Conservation (phyloP, 1,140 invertebrate genomes). For the Brachionus rotundiformis region DNA sequence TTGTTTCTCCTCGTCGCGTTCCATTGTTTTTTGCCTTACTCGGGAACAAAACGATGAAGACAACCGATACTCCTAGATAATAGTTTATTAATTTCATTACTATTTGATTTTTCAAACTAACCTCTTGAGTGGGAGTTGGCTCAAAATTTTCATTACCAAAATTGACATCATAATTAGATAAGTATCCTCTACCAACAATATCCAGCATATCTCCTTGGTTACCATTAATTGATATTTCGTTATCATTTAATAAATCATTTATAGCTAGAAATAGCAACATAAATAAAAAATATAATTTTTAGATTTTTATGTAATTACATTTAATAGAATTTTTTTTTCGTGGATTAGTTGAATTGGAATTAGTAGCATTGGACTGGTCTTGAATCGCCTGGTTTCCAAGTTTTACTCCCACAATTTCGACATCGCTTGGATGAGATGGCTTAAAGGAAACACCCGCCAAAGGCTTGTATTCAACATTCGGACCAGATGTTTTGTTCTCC, state of each 20-base stretch:
- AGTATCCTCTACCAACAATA: conserved; percentile 43
- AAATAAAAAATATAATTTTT: background rate
- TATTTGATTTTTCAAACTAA: background rate
- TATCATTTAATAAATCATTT: background rate
- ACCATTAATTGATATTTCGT: background rate
- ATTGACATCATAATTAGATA: background rate
- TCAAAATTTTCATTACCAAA: conserved; percentile 4
- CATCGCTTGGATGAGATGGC: conserved; percentile 26
- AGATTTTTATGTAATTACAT: background rate
- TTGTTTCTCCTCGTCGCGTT: conserved; percentile 50
- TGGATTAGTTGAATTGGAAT: background rate
- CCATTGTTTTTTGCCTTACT: conserved; percentile 47
- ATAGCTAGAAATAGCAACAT: background rate
- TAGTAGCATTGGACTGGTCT: background rate
- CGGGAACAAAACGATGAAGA: conserved; percentile 34
- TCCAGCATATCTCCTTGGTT: conserved; percentile 38
- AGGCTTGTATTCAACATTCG: conserved; percentile 20
- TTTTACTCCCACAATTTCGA: conserved; percentile 34
- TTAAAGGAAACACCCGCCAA: conserved; percentile 23
- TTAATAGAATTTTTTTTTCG: conserved; percentile 40
- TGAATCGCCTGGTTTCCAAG: conserved; percentile 8
- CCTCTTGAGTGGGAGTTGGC: background rate
- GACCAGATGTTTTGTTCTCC: background rate
- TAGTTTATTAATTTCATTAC: background rate
- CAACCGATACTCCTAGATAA: background rate